These are phyloP conservation scores for Hypotaenidia okinawae DNA, from an alignment of 2,797 vertebrate species.

Conservation along the genomic window DNA sequence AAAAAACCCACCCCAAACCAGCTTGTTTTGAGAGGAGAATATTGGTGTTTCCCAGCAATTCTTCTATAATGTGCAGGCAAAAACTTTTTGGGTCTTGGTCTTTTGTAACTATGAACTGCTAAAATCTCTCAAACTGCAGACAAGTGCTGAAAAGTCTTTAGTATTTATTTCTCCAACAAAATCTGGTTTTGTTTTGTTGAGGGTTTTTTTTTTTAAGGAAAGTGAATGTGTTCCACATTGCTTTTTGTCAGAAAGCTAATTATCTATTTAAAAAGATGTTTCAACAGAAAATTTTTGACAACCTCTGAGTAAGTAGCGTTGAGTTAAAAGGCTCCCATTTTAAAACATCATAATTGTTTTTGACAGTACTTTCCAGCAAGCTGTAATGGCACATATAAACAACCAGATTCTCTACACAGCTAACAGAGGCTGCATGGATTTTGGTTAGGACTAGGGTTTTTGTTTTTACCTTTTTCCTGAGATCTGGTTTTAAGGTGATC, in stretches of 20 bases:
- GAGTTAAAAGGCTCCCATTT: background rate
- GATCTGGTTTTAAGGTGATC: background rate
- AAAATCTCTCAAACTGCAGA: background rate
- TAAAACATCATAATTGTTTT: background rate
- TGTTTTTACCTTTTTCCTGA: background rate
- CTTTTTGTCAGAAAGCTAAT: constrained; percentile 25
- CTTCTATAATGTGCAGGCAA: background rate
- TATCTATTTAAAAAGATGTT: constrained; percentile 14
- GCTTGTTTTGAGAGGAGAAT: background rate
- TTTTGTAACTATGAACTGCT: background rate
- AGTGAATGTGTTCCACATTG: background rate
- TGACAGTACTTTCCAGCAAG: background rate
- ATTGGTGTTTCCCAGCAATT: background rate
- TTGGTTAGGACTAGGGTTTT: background rate
- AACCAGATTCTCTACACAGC: background rate
- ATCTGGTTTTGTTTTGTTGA: too few relatives aligned
- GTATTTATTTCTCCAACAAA: background rate
- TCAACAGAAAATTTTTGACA: background rate
- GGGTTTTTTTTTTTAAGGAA: background rate
- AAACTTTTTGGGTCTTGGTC: background rate
- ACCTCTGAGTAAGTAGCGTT: background rate
- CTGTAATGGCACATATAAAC: background rate
- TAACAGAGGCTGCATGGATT: background rate
- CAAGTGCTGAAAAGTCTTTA: background rate
- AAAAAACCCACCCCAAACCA: too few relatives aligned